Base-by-base conservation (phyloP, 2,888 invertebrate species). In the Andrena marginata region DNA sequence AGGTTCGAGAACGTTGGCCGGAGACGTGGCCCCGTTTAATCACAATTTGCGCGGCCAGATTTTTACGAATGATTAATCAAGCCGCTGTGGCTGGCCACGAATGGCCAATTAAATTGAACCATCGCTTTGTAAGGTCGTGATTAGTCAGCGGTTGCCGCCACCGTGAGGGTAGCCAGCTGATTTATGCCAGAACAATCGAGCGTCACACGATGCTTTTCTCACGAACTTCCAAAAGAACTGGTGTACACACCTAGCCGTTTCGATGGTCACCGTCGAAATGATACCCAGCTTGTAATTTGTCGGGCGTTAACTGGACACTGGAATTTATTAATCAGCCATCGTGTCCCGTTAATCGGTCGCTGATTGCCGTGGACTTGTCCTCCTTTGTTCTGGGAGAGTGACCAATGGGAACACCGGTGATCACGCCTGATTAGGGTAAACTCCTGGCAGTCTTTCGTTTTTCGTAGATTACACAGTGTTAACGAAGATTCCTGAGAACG, bases 81-180 rank as follows among this genome's bases (percentile, higher is more conserved):
- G 26, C 59, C 42, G 51, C 10, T 4, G 56, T 4, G 81, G 78
- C 82, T 74, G 70, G 63, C 63, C 60, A 10, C 56, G 82, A 75
- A 82, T 85, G 85, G 81, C 85, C 89, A 89, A 91, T 91, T 89
- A 87, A 87, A 87, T 83, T 77, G 78, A 81, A 87, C 75, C 81
- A 48, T 65, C 64, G 78, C 33, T 56, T 33, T n/a, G 71, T 81
- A 79, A 70, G 81, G 74, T 80, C 74, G 62, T 64, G 54, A 87
- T 86, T 85, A 78, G 79, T 80, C 77, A 70, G 81, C 65, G 69
- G 76, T 74, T 76, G 77, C 72, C 77, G 77, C 62, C 77, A 62
- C 60, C 42, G 51, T 29, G 31, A 51, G 49, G 72, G 59, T 62
- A 56, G 64, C 51, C 49, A 33, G 26, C 63, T 88, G 82, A 88